Evolutionary conservation across 2,797 vertebrate genomes (phyloP), one percentile per base, ranked within the genome.

Genomic region (Sebastes hopkinsi): DNA sequence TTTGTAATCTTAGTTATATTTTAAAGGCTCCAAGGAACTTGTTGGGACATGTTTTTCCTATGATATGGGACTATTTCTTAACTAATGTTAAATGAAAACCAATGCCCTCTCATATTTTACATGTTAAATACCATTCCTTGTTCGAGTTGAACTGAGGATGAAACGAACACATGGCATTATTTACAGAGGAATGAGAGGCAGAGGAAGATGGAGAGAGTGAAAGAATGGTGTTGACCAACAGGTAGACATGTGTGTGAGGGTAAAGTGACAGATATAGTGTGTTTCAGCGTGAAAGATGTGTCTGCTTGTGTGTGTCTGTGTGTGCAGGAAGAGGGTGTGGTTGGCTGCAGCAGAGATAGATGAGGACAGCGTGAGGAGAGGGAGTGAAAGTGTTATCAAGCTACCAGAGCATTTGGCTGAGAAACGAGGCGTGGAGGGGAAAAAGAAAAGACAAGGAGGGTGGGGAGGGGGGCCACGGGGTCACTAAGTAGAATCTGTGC

Each of bases 351-450:
- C 72, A 54, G 76, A 92, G 90, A 94, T 71, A 79, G 80, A 93
- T 82, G 87, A 87, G 79, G 91, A 89, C 80, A 77, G 87, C 13
- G 84, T 25, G 82, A 83, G 78, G 68, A 6, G 65, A 84, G 84
- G 83, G 84, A 89, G 87, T 74, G 79, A 81, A 89, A 72, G 78
- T 76, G 78, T 91, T 92, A 93, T 93, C 92, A 75, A 59, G 81
- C 82, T 83, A 87, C 81, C 81, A 86, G 71, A 83, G 86, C 79
- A 55, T 89, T 89, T 18, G 67, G 78, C 87, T 87, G 89, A 91
- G 81, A 87, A 90, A 90, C 42, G 59, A 88, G 89, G 84, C 79
- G 67, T 67, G 80, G 87, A 86, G 34, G 54, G 81, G 79, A 79
- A 87, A 81, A 56, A 50, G 61, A 68, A 68, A 76, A 71, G 79